phyloP scores from a whole-genome alignment of 2,888 invertebrate species.

The Thyatira batis region DNA sequence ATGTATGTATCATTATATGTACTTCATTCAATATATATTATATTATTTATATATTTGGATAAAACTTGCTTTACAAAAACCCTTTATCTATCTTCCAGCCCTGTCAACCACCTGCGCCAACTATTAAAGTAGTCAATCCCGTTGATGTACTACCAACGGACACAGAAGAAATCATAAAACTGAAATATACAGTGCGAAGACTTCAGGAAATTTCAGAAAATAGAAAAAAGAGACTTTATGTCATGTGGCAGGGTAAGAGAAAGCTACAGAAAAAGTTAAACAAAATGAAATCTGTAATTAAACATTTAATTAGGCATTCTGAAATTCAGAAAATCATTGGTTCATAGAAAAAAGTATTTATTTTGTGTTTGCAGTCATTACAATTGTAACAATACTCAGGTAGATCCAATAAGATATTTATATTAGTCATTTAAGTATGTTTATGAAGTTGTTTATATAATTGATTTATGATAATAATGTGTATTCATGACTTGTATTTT shows the following conservation, averaged over 20 bases:
- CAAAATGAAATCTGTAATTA: slow-evolving; percentile 50
- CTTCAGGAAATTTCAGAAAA: slow-evolving; percentile 59
- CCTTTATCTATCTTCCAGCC: slow-evolving; percentile 43
- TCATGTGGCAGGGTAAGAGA: slow-evolving; percentile 57
- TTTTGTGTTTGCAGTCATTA: not conserved
- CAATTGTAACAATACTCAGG: too few species aligned
- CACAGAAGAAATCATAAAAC: slow-evolving; percentile 53
- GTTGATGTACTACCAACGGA: slow-evolving; percentile 51
- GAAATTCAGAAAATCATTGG: not conserved
- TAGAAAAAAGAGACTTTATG: slow-evolving; percentile 51
- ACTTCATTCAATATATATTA: too few species aligned
- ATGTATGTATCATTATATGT: too few species aligned
- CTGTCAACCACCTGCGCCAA: slow-evolving; percentile 55
- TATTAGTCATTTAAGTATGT: too few species aligned
- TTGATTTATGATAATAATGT: too few species aligned
- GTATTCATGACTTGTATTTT: too few species aligned
- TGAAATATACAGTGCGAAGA: slow-evolving; percentile 59
- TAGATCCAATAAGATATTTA: too few species aligned
- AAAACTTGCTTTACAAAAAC: too few species aligned
- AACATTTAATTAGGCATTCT: slow-evolving; percentile 56
- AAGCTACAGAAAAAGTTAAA: slow-evolving; percentile 53
- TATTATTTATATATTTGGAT: too few species aligned
- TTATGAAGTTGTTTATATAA: too few species aligned
- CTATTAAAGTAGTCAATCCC: slow-evolving; percentile 45
- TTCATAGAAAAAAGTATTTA: not conserved